Evolutionary conservation across 2,888 invertebrate species (phyloP).

Genomic region (Spodoptera littoralis): DNA sequence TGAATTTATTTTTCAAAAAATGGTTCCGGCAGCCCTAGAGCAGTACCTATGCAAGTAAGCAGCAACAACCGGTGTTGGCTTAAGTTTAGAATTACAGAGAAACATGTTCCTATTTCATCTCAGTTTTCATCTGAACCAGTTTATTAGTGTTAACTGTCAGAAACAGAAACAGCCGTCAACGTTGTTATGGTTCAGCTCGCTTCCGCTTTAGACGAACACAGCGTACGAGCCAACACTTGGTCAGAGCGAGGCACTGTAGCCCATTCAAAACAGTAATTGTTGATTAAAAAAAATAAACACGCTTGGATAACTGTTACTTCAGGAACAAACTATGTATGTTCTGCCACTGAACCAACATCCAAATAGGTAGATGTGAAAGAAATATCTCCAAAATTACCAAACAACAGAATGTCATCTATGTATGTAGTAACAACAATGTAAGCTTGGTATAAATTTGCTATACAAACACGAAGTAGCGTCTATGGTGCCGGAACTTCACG

Average conservation of each 20-base stretch:
- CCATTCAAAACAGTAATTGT: constrained; percentile 70
- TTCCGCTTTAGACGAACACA: constrained; percentile 75
- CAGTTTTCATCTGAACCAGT: constrained; percentile 79
- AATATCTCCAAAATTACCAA: neutral
- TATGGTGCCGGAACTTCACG: constrained; percentile 83
- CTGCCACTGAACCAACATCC: constrained; percentile 4
- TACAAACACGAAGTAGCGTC: constrained; percentile 65
- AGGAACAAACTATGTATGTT: constrained; percentile 33
- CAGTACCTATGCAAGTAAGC: constrained; percentile 41
- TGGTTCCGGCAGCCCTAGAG: constrained; percentile 30
- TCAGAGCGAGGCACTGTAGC: constrained; percentile 65
- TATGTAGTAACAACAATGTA: constrained; percentile 6
- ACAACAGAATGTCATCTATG: constrained; percentile 6
- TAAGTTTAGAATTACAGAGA: constrained; percentile 70
- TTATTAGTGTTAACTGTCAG: constrained; percentile 82
- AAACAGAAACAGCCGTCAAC: constrained; percentile 77
- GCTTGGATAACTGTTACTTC: constrained; percentile 62
- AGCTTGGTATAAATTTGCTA: constrained; percentile 30
- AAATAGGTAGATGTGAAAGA: constrained; percentile 14
- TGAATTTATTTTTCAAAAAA: neutral
- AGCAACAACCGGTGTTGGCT: constrained; percentile 49
- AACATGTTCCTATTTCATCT: constrained; percentile 78
- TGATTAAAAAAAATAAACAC: constrained; percentile 78
- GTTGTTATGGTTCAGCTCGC: constrained; percentile 82
- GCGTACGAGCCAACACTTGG: constrained; percentile 59